Conservation (phyloP, 2,888 invertebrate species). For the Lottia gigantea region DNA sequence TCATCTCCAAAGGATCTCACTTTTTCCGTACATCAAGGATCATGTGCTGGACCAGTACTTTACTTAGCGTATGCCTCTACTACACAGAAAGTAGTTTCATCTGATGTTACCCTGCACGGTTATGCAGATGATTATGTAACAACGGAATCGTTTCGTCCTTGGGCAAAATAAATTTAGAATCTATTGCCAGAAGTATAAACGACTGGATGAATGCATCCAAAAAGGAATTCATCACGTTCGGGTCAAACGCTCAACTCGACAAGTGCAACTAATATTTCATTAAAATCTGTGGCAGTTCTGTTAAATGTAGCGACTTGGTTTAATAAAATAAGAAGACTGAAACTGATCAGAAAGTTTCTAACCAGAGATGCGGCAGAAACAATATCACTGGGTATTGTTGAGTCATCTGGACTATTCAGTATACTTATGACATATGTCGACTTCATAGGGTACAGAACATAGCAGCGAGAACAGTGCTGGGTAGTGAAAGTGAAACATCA, state of each 20-base stretch:
- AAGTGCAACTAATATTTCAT: background rate
- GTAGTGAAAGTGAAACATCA: background rate
- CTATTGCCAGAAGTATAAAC: too few relatives aligned
- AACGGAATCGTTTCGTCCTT: background rate
- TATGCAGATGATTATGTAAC: slow-evolving; percentile 13
- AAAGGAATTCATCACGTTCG: background rate
- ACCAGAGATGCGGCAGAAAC: background rate
- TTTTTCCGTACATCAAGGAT: slow-evolving; percentile 6
- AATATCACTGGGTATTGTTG: background rate
- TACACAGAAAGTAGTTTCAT: background rate
- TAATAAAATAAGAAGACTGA: background rate
- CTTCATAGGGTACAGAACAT: background rate
- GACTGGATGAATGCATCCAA: background rate
- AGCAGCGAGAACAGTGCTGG: background rate
- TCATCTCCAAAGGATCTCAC: slow-evolving; percentile 5
- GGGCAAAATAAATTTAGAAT: background rate
- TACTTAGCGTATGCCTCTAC: slow-evolving; percentile 12
- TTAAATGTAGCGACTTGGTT: background rate
- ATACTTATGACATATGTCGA: background rate
- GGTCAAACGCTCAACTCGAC: background rate
- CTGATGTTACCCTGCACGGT: background rate
- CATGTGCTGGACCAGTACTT: background rate
- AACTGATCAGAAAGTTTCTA: background rate
- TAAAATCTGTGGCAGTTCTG: background rate
- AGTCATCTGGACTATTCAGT: background rate